Conservation (phyloP, 2,113 vertebrate genomes). For the Pollimyrus isidori region DNA sequence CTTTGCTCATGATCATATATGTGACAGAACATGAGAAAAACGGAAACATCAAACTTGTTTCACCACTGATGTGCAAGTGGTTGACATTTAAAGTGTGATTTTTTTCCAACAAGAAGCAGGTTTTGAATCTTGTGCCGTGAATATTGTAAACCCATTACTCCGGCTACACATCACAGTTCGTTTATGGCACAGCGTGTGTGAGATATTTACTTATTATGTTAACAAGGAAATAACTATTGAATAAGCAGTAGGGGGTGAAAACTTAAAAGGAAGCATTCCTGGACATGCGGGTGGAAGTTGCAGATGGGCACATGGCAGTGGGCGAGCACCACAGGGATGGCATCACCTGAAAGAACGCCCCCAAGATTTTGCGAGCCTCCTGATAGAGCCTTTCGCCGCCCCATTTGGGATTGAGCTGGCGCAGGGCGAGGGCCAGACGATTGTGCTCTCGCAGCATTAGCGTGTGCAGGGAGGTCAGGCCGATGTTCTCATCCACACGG, state of each 20-base stretch:
- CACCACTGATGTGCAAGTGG: neutral
- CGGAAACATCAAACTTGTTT: neutral
- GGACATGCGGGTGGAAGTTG: neutral
- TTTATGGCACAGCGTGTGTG: neutral
- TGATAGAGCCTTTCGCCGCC: conserved; percentile 61
- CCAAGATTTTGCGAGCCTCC: conserved; percentile 64
- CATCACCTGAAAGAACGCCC: conserved; percentile 60
- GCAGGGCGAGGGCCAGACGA: conserved; percentile 56
- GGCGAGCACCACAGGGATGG: neutral
- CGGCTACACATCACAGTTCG: neutral
- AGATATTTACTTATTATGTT: neutral
- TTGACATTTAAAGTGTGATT: neutral
- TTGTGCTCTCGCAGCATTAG: conserved; percentile 68
- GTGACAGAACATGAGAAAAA: neutral
- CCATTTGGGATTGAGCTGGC: conserved; percentile 54
- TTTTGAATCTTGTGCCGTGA: neutral
- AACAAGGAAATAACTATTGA: neutral
- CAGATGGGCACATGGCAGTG: too few relatives aligned
- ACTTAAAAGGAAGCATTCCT: neutral
- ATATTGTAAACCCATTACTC: neutral
- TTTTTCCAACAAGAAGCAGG: neutral
- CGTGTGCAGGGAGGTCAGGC: conserved; percentile 58
- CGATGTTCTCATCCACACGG: conserved; percentile 60
- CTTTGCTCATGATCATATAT: neutral
- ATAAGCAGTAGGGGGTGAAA: neutral